A percentile compares a stretch with the other conserved stretches of the same genome.
These are phyloP conservation scores for Ormyrus thymus DNA, from an alignment of 2,888 invertebrate species.

Conservation along the genomic window DNA sequence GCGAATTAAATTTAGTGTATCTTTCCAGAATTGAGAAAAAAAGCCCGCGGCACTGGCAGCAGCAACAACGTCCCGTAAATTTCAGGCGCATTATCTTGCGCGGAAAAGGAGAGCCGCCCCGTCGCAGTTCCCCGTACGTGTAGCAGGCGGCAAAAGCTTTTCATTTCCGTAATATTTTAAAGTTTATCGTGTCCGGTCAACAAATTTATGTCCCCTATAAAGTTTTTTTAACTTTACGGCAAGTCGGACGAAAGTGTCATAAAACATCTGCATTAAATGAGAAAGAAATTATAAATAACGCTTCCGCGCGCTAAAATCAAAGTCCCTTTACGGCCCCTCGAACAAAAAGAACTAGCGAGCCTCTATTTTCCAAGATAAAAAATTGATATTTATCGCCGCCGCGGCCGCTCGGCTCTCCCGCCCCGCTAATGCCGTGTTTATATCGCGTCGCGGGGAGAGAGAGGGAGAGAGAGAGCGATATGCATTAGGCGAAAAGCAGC, in stretches of 20 bases:
- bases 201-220: conserved; percentile 71
- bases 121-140: conserved; percentile 58
- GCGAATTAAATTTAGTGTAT: conserved; percentile 67
- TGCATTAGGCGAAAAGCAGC: too few species aligned
- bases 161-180: conserved; percentile 74
- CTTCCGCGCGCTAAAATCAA: conserved; percentile 25
- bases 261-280: conserved; percentile 54
- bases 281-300: conserved; percentile 54
- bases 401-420: too few species aligned
- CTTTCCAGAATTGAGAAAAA: conserved; percentile 60
- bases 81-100: conserved; percentile 71
- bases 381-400: neutral
- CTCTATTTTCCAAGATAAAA: neutral
- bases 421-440: too few species aligned
- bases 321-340: conserved; percentile 20
- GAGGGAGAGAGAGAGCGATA: too few species aligned
- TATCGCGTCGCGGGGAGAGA: too few species aligned
- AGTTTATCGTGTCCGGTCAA: conserved; percentile 71
- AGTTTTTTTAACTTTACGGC: conserved; percentile 64
- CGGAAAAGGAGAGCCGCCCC: conserved; percentile 70
- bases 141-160: conserved; percentile 67
- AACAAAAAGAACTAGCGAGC: neutral
- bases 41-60: conserved; percentile 61
- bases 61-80: conserved; percentile 71
- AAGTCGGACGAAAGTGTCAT: conserved; percentile 53